Evolutionary conservation across 30 jellyfish, hydroid and myxozoan species (phyloP).

Genomic region (Chrysaora quinquecirrha): DNA sequence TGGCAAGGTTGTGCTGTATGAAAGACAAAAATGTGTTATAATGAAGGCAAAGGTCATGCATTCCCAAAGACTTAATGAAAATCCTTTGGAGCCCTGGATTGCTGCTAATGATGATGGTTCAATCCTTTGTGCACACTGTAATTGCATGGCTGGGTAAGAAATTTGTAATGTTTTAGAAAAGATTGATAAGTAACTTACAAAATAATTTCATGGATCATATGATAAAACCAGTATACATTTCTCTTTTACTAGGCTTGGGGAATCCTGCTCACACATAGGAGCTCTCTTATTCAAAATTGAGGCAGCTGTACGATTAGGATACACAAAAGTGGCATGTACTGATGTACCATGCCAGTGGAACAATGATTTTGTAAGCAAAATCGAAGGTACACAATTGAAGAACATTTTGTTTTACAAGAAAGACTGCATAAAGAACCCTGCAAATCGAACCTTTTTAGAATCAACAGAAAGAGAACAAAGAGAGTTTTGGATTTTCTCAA

Average conservation of each 20-base stretch:
- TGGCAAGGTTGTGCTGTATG: too few species aligned
- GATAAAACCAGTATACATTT: too few species aligned
- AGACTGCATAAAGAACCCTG: background rate
- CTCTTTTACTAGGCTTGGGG: slow-evolving; percentile 50
- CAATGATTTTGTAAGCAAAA: slow-evolving; percentile 9
- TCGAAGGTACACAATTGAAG: background rate
- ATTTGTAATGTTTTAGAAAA: too few species aligned
- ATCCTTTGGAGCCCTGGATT: too few species aligned
- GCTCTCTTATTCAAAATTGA: slow-evolving; percentile 58
- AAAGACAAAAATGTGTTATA: too few species aligned
- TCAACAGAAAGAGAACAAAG: background rate
- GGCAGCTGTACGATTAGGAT: slow-evolving; percentile 63
- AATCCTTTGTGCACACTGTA: too few species aligned
- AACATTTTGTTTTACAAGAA: background rate
- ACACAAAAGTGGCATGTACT: slow-evolving; percentile 49
- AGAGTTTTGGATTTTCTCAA: background rate
- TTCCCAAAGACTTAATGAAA: too few species aligned
- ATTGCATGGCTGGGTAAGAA: too few species aligned
- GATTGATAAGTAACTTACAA: too few species aligned
- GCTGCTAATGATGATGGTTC: too few species aligned
- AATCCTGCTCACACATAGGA: slow-evolving; percentile 77
- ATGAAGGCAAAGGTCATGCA: too few species aligned
- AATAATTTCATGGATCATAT: too few species aligned
- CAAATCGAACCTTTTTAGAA: background rate
- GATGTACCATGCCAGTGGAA: slow-evolving; percentile 34